Base-by-base conservation (phyloP, 2,797 vertebrate species). In the Erithacus rubecula region DNA sequence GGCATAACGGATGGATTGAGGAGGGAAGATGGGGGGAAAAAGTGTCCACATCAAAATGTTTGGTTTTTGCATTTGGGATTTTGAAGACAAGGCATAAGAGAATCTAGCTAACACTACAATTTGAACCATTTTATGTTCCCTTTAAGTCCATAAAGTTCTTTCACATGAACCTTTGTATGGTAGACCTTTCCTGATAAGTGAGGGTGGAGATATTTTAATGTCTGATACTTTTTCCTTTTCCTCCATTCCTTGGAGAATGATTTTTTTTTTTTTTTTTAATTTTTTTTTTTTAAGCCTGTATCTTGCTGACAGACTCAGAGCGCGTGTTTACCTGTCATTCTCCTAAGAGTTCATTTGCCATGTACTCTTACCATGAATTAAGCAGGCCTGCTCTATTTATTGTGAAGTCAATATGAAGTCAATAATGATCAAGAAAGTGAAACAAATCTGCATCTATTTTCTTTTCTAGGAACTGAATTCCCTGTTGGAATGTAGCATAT, bases 161-260 rank as follows among this genome's bases (percentile, higher is more conserved):
- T 18, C 21, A 39, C 12, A 62, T 55, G 59, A 71, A 47, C 17
- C 58, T 87, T 93, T 0, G 0, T 36, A 5, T 0, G 0, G 21
- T 49, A 59, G 37, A 34, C 11, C 9, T 59, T 26, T 70, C 14
- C 51, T 4, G 5, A 32, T 63, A n/a, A 93, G 34, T 64, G 47
- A 17, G 78, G 83, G 4, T 56, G 41, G 87, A 86, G 47, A 29
- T 75, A 44, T 18, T 78, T 71, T 39, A 52, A 59, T 46, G 14
- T 43, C 22, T 67, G 12, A 9, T 79, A 2, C 5, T 34, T 56
- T 67, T 39, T 11, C 4, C 12, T 32, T 17, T 29, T 24, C 16
- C 14, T 41, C 12, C 9, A 2, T 46, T 77, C 15, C 58, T 62
- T 85, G 30, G 23, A 62, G 27, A 52, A 53, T 10, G 4, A 62